These are phyloP conservation scores for Stomatorhinus walkeri DNA, from an alignment of 2,797 vertebrate species.

Conservation along the genomic window DNA sequence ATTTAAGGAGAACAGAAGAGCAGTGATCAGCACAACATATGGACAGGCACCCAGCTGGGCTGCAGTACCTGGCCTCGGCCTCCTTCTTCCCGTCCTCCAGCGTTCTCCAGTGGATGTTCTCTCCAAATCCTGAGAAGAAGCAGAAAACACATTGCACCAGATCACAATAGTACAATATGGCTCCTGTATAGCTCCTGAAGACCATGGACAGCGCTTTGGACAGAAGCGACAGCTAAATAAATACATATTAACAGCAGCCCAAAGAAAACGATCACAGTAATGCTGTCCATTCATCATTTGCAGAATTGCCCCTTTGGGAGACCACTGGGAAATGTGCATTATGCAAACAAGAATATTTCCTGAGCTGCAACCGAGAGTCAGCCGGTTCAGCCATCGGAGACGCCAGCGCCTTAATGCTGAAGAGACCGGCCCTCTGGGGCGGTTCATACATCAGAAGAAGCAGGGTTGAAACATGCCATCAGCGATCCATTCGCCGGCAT, in stretches of 20 bases:
- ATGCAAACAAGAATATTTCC: not conserved
- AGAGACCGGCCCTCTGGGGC: not conserved
- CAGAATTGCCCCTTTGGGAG: not conserved
- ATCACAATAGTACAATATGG: not conserved
- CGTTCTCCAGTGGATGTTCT: conserved; percentile 92
- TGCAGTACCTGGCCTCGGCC: conserved; percentile 80
- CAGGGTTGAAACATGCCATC: not conserved
- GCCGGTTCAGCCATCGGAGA: not conserved
- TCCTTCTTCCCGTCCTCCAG: conserved; percentile 92
- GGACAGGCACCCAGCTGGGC: not conserved
- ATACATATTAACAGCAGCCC: not conserved
- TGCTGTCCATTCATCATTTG: not conserved
- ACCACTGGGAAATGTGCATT: not conserved
- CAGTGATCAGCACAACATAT: not conserved
- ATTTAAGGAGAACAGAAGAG: not conserved
- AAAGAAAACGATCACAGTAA: not conserved
- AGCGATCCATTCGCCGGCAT: not conserved
- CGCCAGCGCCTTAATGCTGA: not conserved
- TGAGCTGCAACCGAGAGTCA: not conserved
- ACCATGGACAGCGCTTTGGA: not conserved
- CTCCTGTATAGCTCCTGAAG: not conserved
- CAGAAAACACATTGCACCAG: not conserved
- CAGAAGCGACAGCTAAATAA: not conserved
- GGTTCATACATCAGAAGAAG: not conserved
- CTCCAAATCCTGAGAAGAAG: conserved; percentile 78